Percentiles rank a stretch among this genome's conserved stretches.
phyloP scores from a whole-genome alignment of 2,888 invertebrate genomes.

The Agriopis aurantiaria region DNA sequence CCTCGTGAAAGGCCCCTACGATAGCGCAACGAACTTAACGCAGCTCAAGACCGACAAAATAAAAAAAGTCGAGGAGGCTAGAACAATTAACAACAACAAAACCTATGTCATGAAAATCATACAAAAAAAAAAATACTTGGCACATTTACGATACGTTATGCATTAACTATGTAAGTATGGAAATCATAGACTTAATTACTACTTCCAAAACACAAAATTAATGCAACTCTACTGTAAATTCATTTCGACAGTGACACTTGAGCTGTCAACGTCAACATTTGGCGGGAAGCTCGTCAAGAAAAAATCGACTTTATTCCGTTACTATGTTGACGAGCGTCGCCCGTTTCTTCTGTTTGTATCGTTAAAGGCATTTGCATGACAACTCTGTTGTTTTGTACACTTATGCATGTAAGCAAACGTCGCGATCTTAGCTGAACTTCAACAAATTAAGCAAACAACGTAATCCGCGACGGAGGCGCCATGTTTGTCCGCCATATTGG shows the following conservation, averaged over 20 bases:
- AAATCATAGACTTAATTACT: conserved; percentile 30
- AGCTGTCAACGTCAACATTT: conserved; percentile 33
- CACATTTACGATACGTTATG: neutral
- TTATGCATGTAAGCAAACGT: conserved; percentile 48
- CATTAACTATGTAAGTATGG: conserved; percentile 12
- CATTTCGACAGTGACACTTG: conserved; percentile 41
- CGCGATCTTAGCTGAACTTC: conserved; percentile 50
- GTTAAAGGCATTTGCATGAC: conserved; percentile 52
- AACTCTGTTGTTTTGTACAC: conserved; percentile 51
- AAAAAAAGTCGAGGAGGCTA: no score
- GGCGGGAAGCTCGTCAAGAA: conserved; percentile 20
- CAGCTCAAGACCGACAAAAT: no score
- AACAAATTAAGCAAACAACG: conserved; percentile 52
- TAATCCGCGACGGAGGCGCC: conserved; percentile 45
- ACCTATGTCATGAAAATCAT: no score
- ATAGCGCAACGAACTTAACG: neutral
- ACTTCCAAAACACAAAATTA: conserved; percentile 27
- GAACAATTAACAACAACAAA: no score
- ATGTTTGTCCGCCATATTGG: conserved; percentile 51
- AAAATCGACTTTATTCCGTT: conserved; percentile 29
- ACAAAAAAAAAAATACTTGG: no score
- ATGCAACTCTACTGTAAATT: conserved; percentile 32
- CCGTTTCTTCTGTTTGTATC: conserved; percentile 23
- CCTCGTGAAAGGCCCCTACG: no score
- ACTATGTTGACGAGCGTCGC: conserved; percentile 7